A percentile compares a stretch with the other conserved stretches of the same genome.
Conservation (phyloP, 2,113 vertebrate genomes). For the Ursus arctos region DNA sequence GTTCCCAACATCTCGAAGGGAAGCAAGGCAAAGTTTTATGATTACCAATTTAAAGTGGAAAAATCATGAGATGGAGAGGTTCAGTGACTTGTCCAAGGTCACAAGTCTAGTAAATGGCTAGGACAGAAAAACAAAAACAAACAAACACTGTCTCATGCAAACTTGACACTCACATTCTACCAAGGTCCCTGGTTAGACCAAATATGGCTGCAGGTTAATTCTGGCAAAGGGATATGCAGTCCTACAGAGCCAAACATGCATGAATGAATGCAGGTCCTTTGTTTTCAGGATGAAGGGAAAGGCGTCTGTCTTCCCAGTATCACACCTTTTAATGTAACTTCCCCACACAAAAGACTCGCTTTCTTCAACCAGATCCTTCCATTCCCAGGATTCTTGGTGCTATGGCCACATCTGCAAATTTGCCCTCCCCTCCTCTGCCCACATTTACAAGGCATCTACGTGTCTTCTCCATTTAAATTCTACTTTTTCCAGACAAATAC, state of each 20-base stretch:
- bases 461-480: not conserved
- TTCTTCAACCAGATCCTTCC: not conserved
- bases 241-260: not conserved
- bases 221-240: not conserved
- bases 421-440: not conserved
- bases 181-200: conserved; percentile 56
- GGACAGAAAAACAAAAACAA: conserved; percentile 57
- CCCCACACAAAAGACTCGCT: not conserved
- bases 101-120: not conserved
- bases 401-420: not conserved
- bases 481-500: not conserved
- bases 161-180: not conserved
- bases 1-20: not conserved
- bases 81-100: conserved; percentile 56
- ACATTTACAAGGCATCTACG: not conserved
- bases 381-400: not conserved
- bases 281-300: not conserved
- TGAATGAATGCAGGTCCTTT: accelerated
- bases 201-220: not conserved
- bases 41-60: not conserved
- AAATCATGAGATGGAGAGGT: conserved; percentile 42
- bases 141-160: conserved; percentile 46
- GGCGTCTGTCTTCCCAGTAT: not conserved
- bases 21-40: not conserved
- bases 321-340: not conserved